phyloP scores from a whole-genome alignment of 2,888 invertebrate species.

The Melikaiella ostensackeni region DNA sequence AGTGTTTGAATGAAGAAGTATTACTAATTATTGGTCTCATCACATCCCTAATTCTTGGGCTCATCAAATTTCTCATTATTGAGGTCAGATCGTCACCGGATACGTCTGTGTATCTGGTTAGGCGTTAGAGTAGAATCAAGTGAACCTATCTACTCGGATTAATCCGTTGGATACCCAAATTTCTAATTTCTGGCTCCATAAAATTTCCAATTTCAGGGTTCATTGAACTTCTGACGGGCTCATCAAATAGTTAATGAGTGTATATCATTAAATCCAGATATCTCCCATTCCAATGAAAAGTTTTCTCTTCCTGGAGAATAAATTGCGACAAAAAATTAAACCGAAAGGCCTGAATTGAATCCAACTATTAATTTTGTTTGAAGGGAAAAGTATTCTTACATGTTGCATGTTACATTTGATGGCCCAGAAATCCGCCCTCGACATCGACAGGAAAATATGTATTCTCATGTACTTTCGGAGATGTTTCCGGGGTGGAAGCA shows the following conservation, averaged over 20 bases:
- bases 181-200: not conserved
- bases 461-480: not conserved
- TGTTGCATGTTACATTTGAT: not conserved
- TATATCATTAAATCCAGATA: not conserved
- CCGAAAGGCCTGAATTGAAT: not conserved
- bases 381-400: constrained; percentile 7
- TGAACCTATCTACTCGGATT: not conserved
- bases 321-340: not conserved
- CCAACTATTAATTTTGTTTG: not conserved
- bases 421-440: constrained; percentile 6
- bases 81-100: constrained; percentile 29
- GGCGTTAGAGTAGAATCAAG: constrained; percentile 29
- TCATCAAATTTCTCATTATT: constrained; percentile 30
- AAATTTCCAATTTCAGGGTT: constrained; percentile 1
- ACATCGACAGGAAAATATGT: constrained; percentile 5
- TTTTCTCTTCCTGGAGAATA: not conserved
- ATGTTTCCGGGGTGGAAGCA: constrained; percentile 7
- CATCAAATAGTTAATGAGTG: not conserved
- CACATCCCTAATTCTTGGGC: constrained; percentile 20
- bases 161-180: constrained; percentile 8
- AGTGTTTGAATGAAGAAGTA: constrained; percentile 12
- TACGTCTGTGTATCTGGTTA: constrained; percentile 34
- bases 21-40: constrained; percentile 33
- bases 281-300: not conserved
- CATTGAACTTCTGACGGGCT: not conserved